Conservation (phyloP, 1,140 invertebrate genomes). For the Drosophila tristis region DNA sequence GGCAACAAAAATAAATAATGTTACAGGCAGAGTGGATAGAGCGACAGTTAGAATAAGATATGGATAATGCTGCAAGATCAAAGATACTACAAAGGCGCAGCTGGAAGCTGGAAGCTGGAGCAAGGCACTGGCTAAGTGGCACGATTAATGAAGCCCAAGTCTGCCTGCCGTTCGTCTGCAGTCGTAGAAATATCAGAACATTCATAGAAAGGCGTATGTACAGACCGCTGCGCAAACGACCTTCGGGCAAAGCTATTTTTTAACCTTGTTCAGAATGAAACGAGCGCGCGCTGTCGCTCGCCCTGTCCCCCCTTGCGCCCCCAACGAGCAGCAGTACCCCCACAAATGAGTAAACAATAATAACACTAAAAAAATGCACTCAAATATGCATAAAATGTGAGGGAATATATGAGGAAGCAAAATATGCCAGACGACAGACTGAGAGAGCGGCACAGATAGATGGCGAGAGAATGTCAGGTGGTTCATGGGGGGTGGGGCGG, state of each 20-base stretch:
- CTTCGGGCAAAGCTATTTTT: conserved; percentile 80
- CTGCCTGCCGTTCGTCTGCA: no score
- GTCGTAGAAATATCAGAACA: no score
- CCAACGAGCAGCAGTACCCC: conserved; percentile 26
- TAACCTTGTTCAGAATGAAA: conserved; percentile 78
- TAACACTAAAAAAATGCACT: conserved; percentile 46
- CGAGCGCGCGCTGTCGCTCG: conserved; percentile 18
- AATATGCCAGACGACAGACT: conserved; percentile 41
- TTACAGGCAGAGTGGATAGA: no score
- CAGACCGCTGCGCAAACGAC: conserved; percentile 45
- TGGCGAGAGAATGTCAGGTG: conserved; percentile 37
- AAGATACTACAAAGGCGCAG: conserved; percentile 15
- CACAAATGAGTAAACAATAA: conserved; percentile 67
- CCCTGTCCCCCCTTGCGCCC: conserved; percentile 14
- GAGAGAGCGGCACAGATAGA: conserved; percentile 19
- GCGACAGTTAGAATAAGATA: conserved; percentile 4
- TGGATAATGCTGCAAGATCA: conserved; percentile 52
- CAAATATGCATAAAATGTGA: conserved; percentile 50
- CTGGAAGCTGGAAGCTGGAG: no score
- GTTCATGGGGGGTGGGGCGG: conserved; percentile 22
- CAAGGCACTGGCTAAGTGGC: no score
- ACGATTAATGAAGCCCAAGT: no score
- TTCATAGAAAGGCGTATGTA: no score
- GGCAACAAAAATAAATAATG: no score
- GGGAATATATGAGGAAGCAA: conserved; percentile 47